Evolutionary conservation across 2,113 vertebrate species (phyloP).

Genomic region (Potamarius usumacintae): DNA sequence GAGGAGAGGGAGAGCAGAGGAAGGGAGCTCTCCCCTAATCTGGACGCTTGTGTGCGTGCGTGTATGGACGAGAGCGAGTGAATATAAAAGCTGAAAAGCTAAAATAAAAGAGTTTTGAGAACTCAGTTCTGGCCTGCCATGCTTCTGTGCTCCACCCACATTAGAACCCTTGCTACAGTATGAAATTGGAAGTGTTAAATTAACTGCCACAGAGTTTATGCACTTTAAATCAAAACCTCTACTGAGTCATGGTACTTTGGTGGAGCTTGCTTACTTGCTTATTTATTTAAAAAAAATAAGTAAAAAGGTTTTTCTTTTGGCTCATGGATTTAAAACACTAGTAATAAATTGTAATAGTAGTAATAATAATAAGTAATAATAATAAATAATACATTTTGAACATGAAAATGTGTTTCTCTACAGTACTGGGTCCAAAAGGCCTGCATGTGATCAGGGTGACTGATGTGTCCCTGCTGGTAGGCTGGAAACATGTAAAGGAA

Average conservation of each 20-base stretch:
- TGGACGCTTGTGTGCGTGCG: too few relatives aligned
- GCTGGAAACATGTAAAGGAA: slow-evolving; percentile 76
- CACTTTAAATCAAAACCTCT: background rate
- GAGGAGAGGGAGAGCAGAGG: too few relatives aligned
- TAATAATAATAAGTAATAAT: too few relatives aligned
- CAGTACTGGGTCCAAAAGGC: slow-evolving; percentile 78
- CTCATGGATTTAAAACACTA: background rate
- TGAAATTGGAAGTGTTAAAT: background rate
- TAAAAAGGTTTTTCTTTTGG: background rate
- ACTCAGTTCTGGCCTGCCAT: too few relatives aligned
- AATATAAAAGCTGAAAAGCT: too few relatives aligned
- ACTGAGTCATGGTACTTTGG: background rate
- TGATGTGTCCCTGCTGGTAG: slow-evolving; percentile 77
- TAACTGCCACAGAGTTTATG: background rate
- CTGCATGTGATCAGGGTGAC: slow-evolving; percentile 75
- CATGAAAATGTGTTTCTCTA: background rate
- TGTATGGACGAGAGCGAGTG: too few relatives aligned
- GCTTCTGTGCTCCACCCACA: too few relatives aligned
- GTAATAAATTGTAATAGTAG: background rate
- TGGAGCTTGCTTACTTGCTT: background rate
- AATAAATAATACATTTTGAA: background rate
- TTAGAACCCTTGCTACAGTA: background rate
- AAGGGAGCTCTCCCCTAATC: too few relatives aligned
- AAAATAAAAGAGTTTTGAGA: too few relatives aligned
- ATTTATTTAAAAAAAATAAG: background rate